These are phyloP conservation scores for Cephus sareptanus DNA, from an alignment of 2,888 invertebrate species.

Conservation along the genomic window DNA sequence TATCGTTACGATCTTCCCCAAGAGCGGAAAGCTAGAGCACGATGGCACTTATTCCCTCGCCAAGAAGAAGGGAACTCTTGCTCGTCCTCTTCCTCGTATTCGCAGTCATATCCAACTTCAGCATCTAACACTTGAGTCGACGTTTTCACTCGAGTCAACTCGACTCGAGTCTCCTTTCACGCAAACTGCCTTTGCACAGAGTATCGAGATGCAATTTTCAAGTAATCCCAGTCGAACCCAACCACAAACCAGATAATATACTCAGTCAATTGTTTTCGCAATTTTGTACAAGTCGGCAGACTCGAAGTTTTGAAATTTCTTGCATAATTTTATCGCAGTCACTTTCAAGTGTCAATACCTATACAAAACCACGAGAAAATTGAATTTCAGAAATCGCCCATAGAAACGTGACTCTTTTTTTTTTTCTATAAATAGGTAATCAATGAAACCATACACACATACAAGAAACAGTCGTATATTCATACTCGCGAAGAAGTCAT, in stretches of 20 bases:
- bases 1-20: constrained; percentile 36
- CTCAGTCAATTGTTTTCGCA: background rate
- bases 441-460: background rate
- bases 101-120: background rate
- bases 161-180: background rate
- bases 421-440: background rate
- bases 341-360: too few relatives aligned
- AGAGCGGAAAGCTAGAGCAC: background rate
- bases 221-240: background rate
- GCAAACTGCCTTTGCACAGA: background rate
- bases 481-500: background rate
- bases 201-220: background rate
- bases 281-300: background rate
- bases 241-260: background rate
- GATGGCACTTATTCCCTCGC: background rate
- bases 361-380: background rate
- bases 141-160: background rate
- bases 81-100: constrained; percentile 26
- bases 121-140: background rate
- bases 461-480: background rate
- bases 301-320: too few relatives aligned
- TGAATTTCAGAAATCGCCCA: background rate
- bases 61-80: background rate
- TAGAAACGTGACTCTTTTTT: background rate
- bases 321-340: too few relatives aligned